phyloP scores from a whole-genome alignment of 1,140 invertebrate species.

The Magallana gigas region DNA sequence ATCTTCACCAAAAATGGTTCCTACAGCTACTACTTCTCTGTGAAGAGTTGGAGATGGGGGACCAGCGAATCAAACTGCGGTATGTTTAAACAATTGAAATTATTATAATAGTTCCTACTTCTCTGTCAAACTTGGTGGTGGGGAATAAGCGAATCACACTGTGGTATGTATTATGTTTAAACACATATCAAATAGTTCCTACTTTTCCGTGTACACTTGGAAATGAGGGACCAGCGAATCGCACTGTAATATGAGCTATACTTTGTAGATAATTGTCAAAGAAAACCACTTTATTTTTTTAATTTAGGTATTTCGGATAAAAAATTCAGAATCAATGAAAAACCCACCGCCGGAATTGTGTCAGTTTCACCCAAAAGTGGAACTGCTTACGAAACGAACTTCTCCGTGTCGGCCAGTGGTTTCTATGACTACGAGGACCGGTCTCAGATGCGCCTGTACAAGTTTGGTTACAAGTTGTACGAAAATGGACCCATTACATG shows the following conservation, averaged over 20 bases:
- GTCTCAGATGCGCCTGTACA: constrained; percentile 45
- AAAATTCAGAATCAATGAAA: constrained; percentile 57
- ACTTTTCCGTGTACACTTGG: no score
- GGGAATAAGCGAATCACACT: no score
- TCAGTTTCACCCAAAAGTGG: constrained; percentile 45
- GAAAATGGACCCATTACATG: constrained; percentile 46
- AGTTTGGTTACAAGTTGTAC: constrained; percentile 59
- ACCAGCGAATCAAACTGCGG: constrained; percentile 36
- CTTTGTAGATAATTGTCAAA: no score
- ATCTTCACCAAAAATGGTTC: not conserved
- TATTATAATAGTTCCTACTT: no score
- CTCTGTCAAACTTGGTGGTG: no score
- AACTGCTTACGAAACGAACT: constrained; percentile 57
- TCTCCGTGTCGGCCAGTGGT: constrained; percentile 41
- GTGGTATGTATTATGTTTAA: no score
- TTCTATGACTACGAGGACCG: constrained; percentile 57
- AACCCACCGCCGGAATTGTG: constrained; percentile 42
- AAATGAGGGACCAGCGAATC: no score
- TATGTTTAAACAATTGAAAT: not conserved
- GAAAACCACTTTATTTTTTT: no score
- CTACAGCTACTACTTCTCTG: constrained; percentile 46
- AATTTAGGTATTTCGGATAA: constrained; percentile 49
- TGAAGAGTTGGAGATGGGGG: constrained; percentile 62
- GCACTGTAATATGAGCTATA: no score
- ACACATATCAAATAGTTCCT: no score